Evolutionary conservation across 2,113 vertebrate species (phyloP).

Genomic region (Nothocercus julius): DNA sequence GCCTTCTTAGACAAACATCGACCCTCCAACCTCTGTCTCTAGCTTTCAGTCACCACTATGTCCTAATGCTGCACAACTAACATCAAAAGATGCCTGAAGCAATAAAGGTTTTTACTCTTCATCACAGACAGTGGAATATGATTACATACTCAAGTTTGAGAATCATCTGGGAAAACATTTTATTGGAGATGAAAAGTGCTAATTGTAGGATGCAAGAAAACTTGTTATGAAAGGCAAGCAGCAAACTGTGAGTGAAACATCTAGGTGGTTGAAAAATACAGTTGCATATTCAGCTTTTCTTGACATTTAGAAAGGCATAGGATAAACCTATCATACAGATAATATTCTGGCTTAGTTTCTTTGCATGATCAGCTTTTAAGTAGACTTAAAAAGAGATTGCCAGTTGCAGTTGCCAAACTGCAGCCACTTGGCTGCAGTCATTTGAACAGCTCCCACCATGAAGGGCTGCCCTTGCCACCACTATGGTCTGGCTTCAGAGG

Average conservation of each 20-base stretch:
- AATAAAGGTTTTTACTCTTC: neutral
- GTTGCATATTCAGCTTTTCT: neutral
- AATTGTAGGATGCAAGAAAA: constrained; percentile 20
- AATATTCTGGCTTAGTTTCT: neutral
- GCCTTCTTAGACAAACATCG: neutral
- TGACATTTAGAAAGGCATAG: neutral
- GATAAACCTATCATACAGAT: neutral
- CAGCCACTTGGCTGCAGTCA: too few relatives aligned
- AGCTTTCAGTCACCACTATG: neutral
- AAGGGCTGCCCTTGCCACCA: too few relatives aligned
- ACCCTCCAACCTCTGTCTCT: neutral
- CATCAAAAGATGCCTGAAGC: neutral
- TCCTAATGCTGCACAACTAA: neutral
- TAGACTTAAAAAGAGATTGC: neutral
- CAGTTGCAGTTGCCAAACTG: too few relatives aligned
- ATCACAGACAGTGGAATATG: neutral
- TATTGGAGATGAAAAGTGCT: neutral
- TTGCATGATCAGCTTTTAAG: neutral
- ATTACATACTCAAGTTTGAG: neutral
- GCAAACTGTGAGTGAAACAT: neutral
- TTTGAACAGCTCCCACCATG: too few relatives aligned
- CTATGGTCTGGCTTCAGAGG: too few relatives aligned
- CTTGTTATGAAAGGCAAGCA: constrained; percentile 7
- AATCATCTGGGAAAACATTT: neutral
- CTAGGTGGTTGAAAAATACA: neutral